These are phyloP conservation scores for Agrilus planipennis DNA, from an alignment of 1,140 invertebrate species.

Conservation along the genomic window DNA sequence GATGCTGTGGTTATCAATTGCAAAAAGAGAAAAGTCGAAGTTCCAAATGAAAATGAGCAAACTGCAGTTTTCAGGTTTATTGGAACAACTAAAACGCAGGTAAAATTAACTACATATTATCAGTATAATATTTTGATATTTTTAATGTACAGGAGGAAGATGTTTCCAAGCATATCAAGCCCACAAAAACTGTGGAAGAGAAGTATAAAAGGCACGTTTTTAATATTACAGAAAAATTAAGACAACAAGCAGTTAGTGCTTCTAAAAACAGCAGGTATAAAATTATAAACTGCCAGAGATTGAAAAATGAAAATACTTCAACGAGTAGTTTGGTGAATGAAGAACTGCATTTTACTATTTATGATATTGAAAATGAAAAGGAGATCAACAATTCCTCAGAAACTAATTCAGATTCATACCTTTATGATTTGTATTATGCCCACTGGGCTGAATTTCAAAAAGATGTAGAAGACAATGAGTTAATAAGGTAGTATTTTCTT, in stretches of 20 bases:
- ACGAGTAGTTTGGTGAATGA: conserved; percentile 6
- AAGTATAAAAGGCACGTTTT: conserved; percentile 33
- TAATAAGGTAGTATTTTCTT: conserved; percentile 34
- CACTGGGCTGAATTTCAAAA: conserved; percentile 40
- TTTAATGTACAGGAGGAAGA: conserved; percentile 32
- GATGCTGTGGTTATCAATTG: conserved; percentile 42
- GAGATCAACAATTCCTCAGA: conserved; percentile 18
- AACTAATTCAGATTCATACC: conserved; percentile 33
- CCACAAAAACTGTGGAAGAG: conserved; percentile 24
- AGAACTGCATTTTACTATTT: conserved; percentile 24
- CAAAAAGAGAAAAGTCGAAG: conserved; percentile 37
- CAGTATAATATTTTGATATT: conserved; percentile 8
- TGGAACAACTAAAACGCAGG: conserved; percentile 38
- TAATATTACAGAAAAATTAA: conserved; percentile 36
- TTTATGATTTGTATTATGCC: conserved; percentile 43
- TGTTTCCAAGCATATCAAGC: conserved; percentile 31
- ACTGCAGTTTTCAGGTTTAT: conserved; percentile 41
- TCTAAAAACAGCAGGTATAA: conserved; percentile 37
- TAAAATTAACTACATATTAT: no score
- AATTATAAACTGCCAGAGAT: conserved; percentile 35
- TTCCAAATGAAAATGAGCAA: conserved; percentile 12
- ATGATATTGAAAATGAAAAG: conserved; percentile 33
- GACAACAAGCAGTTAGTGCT: conserved; percentile 32
- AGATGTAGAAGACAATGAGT: conserved; percentile 39
- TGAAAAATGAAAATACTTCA: conserved; percentile 10